Evolutionary conservation across 1,140 invertebrate genomes (phyloP).

Genomic region (Vanessa atalanta): DNA sequence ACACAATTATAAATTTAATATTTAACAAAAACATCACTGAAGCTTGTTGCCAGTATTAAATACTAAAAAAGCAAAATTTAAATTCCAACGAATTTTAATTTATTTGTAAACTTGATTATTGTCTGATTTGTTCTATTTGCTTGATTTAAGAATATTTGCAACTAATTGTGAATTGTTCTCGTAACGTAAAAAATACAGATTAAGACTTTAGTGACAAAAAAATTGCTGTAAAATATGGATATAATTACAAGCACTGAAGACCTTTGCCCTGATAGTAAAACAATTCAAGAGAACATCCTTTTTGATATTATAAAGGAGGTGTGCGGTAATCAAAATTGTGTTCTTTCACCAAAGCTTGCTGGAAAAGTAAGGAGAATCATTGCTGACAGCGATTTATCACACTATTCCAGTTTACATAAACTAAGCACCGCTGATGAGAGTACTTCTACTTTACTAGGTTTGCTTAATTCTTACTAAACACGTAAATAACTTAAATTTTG

Average conservation of each 20-base stretch:
- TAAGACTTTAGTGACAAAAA: background rate
- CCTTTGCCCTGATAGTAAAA: constrained; percentile 46
- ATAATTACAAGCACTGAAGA: constrained; percentile 51
- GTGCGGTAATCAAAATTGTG: constrained; percentile 50
- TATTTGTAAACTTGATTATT: too few relatives aligned
- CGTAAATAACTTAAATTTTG: background rate
- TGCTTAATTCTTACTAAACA: constrained; percentile 12
- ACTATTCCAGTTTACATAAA: constrained; percentile 70
- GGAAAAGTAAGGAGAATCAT: constrained; percentile 73
- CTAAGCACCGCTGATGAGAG: constrained; percentile 68
- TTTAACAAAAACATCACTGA: too few relatives aligned
- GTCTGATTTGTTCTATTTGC: background rate
- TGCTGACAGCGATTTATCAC: constrained; percentile 63
- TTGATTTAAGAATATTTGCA: too few relatives aligned
- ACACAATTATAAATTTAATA: too few relatives aligned
- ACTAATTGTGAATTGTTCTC: too few relatives aligned
- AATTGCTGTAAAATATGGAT: constrained; percentile 48
- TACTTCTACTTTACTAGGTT: constrained; percentile 67
- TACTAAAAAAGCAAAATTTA: background rate
- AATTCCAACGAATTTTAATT: background rate
- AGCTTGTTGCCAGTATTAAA: background rate
- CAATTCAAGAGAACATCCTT: constrained; percentile 59
- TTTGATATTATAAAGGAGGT: constrained; percentile 68
- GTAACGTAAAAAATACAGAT: too few relatives aligned
- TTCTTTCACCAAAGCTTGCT: constrained; percentile 55